phyloP scores from a whole-genome alignment of 1,140 invertebrate species.

The Micrasema longulum region DNA sequence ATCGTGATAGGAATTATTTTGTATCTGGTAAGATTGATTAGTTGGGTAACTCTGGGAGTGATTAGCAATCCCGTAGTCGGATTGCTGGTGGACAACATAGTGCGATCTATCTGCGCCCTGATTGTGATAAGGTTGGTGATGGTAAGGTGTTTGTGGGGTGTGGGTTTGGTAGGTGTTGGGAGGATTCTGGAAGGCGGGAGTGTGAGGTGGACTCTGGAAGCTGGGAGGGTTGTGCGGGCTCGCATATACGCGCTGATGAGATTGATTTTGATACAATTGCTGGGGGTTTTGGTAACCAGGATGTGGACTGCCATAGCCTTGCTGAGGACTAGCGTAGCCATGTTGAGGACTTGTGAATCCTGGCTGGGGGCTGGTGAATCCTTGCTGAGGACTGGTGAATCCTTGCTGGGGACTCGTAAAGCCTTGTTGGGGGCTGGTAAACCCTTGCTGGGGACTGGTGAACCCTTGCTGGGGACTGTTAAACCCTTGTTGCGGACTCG shows the following conservation, averaged over 20 bases:
- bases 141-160: constrained; percentile 56
- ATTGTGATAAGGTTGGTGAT: constrained; percentile 33
- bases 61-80: constrained; percentile 31
- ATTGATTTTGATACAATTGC: constrained; percentile 57
- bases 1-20: constrained; percentile 38
- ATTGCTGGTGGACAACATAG: constrained; percentile 20
- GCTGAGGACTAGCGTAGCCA: constrained; percentile 61
- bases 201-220: constrained; percentile 63
- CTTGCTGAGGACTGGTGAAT: constrained; percentile 43
- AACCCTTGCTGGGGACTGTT: constrained; percentile 39
- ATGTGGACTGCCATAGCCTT: constrained; percentile 58
- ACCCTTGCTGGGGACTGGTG: constrained; percentile 34
- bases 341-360: constrained; percentile 57
- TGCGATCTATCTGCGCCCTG: constrained; percentile 27
- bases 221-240: constrained; percentile 62
- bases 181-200: too few species aligned
- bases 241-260: too few species aligned
- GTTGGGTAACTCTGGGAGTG: constrained; percentile 36
- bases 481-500: constrained; percentile 42
- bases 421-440: constrained; percentile 32
- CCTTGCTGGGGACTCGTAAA: constrained; percentile 41
- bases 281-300: constrained; percentile 62
- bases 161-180: constrained; percentile 12
- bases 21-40: constrained; percentile 42
- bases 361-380: constrained; percentile 41